phyloP scores from a whole-genome alignment of 1,140 invertebrate species.

The Asbolus verrucosus region DNA sequence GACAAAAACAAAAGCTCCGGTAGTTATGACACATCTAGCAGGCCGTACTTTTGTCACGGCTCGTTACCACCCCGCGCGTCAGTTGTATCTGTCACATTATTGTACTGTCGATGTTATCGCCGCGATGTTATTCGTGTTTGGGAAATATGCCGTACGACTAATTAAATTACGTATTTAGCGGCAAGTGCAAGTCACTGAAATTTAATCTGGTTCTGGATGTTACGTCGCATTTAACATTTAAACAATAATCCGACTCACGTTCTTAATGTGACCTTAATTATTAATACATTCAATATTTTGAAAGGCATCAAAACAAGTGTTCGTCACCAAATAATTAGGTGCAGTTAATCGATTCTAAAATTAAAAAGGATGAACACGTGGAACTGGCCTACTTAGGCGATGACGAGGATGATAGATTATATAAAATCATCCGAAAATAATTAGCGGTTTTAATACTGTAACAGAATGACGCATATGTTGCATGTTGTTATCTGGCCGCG shows the following conservation, averaged over 20 bases:
- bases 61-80: conserved; percentile 17
- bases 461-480: too few relatives aligned
- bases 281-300: conserved; percentile 22
- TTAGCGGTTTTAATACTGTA: conserved; percentile 19
- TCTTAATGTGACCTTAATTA: conserved; percentile 17
- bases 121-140: background rate
- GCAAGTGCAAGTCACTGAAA: conserved; percentile 11
- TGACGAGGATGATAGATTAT: conserved; percentile 23
- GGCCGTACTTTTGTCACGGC: conserved; percentile 30
- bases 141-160: too few relatives aligned
- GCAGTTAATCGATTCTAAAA: conserved; percentile 25
- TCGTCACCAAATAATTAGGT: conserved; percentile 5
- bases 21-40: conserved; percentile 1
- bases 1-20: conserved; percentile 35
- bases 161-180: conserved; percentile 30
- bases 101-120: conserved; percentile 5
- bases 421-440: conserved; percentile 17
- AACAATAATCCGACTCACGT: conserved; percentile 4
- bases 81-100: conserved; percentile 17
- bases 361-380: conserved; percentile 27
- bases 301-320: conserved; percentile 24
- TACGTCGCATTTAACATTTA: conserved; percentile 12
- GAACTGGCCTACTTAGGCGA: background rate
- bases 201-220: too few relatives aligned
- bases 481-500: too few relatives aligned